Base-by-base conservation (phyloP, 2,113 vertebrate genomes). In the Todiramphus chloris region DNA sequence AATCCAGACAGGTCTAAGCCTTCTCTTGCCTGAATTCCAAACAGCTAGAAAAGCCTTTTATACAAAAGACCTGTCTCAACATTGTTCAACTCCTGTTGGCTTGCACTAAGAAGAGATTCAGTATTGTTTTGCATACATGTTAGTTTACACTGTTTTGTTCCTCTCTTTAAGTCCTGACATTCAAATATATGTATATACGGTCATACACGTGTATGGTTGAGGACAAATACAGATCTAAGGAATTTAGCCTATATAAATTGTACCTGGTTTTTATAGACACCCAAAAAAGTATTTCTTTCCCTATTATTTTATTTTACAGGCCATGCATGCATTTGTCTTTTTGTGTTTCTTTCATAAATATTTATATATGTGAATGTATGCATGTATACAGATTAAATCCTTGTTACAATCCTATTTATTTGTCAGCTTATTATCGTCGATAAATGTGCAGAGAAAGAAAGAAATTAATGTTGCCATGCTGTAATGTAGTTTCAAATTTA, bases 1-100 rank as follows among this genome's bases (percentile, higher is more conserved):
- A 96, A 96, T 39, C 39, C 68, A 96, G 98, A 97, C 97, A 97
- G 89, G 97, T 94, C 72, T 72, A 94, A 96, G 92, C 72, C 69
- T 96, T 97, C 88, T 92, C 58, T 91, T 83, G 73, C 63, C 73
- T 9, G 8, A 77, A 87, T 97, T 98, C 96, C 95, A 95, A 97
- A 87, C 63, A 95, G 39, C 84, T 95, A 89, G 92, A 98, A 95
- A 86, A 3, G 7, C 83, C 94, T 97, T 97, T 96, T 95, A 96
- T 98, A 95, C 64, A 94, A 50, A 91, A 92, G 63, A 51, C 93
- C 28, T 96, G 82, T 94, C 78, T 97, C 95, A 93, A 82, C 46
- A 82, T 80, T 33, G 72, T 91, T 92, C 59, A 35, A 75, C 82
- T 89, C 63, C 70, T 96, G 86, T 89, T 91, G 96, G 62, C 76